A percentile compares a stretch with the other conserved stretches of the same genome.
Evolutionary conservation across 2,888 invertebrate species (phyloP).

Genomic region (Xestia c-nigrum): DNA sequence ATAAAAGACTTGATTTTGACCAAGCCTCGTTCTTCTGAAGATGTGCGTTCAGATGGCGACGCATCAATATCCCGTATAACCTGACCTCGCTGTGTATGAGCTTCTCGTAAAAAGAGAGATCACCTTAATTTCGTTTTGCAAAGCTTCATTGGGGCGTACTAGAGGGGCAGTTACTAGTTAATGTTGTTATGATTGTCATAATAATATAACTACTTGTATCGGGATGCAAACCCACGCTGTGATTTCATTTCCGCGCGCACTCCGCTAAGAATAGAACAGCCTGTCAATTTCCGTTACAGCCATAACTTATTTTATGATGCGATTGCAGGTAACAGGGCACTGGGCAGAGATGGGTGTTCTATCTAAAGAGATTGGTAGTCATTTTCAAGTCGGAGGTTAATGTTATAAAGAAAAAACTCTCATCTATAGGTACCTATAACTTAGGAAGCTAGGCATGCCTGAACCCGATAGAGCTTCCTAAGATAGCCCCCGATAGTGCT

Average conservation of each 20-base stretch:
- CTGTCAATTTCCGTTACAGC: conserved; percentile 35
- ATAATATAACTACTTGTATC: conserved; percentile 20
- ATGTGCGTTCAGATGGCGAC: background rate
- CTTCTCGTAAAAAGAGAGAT: no score
- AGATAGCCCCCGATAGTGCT: no score
- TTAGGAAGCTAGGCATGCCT: background rate
- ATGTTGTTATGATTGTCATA: conserved; percentile 35
- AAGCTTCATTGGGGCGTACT: no score
- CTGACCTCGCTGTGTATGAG: no score
- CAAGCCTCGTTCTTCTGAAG: background rate
- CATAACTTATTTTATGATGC: conserved; percentile 5
- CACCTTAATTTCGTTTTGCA: no score
- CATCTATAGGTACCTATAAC: background rate
- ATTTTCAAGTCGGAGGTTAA: background rate
- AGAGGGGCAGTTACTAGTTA: background rate
- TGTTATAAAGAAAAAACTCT: background rate
- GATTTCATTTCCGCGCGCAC: conserved; percentile 34
- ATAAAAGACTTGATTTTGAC: background rate
- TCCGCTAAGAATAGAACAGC: conserved; percentile 33
- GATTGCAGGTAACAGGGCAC: background rate
- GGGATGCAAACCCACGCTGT: conserved; percentile 26
- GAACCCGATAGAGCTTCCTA: no score
- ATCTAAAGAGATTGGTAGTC: background rate
- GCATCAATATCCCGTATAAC: no score
- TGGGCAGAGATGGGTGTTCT: no score